phyloP scores from a whole-genome alignment of 2,888 invertebrate species.

The Scotopteryx bipunctaria region DNA sequence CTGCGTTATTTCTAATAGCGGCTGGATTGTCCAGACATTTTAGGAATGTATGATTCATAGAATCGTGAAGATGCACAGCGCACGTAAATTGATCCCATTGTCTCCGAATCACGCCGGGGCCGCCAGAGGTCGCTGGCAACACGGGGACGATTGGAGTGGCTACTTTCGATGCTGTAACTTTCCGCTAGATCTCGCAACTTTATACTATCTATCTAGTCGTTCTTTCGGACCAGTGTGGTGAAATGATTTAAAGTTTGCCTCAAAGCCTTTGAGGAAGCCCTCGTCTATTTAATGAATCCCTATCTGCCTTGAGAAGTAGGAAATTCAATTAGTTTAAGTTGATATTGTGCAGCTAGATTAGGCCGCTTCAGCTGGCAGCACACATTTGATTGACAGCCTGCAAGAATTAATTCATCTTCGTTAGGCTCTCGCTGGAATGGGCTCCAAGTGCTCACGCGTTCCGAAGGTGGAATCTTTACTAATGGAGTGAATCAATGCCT shows the following conservation, averaged over 20 bases:
- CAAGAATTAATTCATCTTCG: conserved; percentile 5
- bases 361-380: conserved; percentile 1
- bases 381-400: conserved; percentile 15
- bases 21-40: conserved; percentile 2
- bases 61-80: conserved; percentile 14
- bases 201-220: no score
- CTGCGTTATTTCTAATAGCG: no score
- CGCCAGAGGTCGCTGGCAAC: conserved; percentile 16
- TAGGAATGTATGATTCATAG: conserved; percentile 15
- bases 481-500: conserved; percentile 3
- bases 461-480: conserved; percentile 15
- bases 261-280: no score
- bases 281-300: no score
- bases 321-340: no score
- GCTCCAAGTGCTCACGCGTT: conserved; percentile 12
- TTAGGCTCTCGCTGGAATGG: conserved; percentile 3
- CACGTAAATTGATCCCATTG: conserved; percentile 20
- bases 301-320: no score
- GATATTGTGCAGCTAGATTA: background rate
- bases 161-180: background rate
- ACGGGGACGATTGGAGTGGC: background rate
- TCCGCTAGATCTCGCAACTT: background rate
- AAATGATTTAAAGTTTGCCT: no score
- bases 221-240: no score
- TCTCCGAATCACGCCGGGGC: conserved; percentile 18